These are phyloP conservation scores for Sprattus sprattus DNA, from an alignment of 2,113 vertebrate species.

Conservation along the genomic window DNA sequence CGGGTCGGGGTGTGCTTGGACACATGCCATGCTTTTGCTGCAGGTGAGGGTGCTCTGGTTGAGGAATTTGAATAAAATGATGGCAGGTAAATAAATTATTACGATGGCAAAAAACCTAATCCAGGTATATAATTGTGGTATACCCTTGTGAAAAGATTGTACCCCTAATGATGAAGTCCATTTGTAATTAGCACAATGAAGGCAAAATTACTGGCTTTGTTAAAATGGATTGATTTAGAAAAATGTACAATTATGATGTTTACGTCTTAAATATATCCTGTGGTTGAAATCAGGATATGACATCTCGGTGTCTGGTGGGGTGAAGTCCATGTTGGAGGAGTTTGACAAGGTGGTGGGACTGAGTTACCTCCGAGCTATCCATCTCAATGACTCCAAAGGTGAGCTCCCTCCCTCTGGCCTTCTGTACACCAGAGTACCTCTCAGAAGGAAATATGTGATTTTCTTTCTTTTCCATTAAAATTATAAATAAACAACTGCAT, in stretches of 20 bases:
- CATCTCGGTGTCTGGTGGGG: slow-evolving; percentile 67
- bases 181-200: neutral
- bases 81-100: neutral
- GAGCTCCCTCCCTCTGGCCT: neutral
- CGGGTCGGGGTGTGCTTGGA: slow-evolving; percentile 76
- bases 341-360: slow-evolving; percentile 73
- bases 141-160: neutral
- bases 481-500: neutral
- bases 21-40: slow-evolving; percentile 78
- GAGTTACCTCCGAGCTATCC: slow-evolving; percentile 69
- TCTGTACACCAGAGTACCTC: neutral
- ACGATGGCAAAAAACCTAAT: neutral
- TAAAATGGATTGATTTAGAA: neutral
- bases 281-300: slow-evolving; percentile 64
- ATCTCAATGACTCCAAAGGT: slow-evolving; percentile 81
- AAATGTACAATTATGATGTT: neutral
- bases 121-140: neutral
- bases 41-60: slow-evolving; percentile 60
- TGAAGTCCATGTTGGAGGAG: slow-evolving; percentile 68
- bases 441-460: neutral
- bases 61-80: neutral
- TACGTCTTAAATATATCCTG: neutral
- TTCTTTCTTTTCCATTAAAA: neutral
- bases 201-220: neutral
- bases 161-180: neutral